A percentile compares a stretch with the other conserved stretches of the same genome.
These are phyloP conservation scores for Caenorhabditis japonica DNA, from an alignment of 2,888 invertebrate genomes.

Conservation along the genomic window DNA sequence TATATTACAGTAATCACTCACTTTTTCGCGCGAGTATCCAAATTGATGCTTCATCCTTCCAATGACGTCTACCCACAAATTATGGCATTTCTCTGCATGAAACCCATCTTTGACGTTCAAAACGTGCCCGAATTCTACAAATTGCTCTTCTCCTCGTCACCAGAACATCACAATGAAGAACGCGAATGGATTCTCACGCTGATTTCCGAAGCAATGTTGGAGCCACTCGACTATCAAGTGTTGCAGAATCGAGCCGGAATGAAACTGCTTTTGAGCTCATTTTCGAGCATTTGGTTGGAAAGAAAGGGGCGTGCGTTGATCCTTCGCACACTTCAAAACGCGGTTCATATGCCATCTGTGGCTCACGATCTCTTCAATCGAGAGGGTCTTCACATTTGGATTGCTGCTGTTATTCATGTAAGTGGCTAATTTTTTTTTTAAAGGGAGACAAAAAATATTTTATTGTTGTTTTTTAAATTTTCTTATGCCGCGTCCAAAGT, in stretches of 20 bases:
- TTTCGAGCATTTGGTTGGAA: slow-evolving; percentile 40
- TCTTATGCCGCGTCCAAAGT: no score
- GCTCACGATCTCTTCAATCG: slow-evolving; percentile 56
- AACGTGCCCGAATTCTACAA: slow-evolving; percentile 90
- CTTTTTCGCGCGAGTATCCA: slow-evolving; percentile 84
- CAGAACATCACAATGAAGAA: slow-evolving; percentile 81
- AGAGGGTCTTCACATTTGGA: slow-evolving; percentile 61
- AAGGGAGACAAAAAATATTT: no score
- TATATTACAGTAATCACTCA: slow-evolving; percentile 81
- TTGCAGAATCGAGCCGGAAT: slow-evolving; percentile 79
- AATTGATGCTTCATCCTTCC: slow-evolving; percentile 85
- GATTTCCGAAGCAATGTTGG: slow-evolving; percentile 85
- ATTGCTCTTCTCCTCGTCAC: slow-evolving; percentile 86
- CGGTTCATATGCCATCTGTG: slow-evolving; percentile 53
- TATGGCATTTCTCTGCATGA: slow-evolving; percentile 86
- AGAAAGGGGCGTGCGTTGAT: slow-evolving; percentile 35
- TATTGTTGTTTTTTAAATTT: no score
- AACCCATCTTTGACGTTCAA: slow-evolving; percentile 85
- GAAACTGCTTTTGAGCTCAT: slow-evolving; percentile 50
- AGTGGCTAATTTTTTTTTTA: neutral
- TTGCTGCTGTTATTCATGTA: slow-evolving; percentile 55
- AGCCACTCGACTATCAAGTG: slow-evolving; percentile 84
- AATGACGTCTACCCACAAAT: slow-evolving; percentile 86
- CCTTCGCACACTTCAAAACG: slow-evolving; percentile 31
- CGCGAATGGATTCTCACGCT: slow-evolving; percentile 86